These are phyloP conservation scores for Decapterus maruadsi DNA, from an alignment of 2,797 vertebrate species.

Conservation along the genomic window DNA sequence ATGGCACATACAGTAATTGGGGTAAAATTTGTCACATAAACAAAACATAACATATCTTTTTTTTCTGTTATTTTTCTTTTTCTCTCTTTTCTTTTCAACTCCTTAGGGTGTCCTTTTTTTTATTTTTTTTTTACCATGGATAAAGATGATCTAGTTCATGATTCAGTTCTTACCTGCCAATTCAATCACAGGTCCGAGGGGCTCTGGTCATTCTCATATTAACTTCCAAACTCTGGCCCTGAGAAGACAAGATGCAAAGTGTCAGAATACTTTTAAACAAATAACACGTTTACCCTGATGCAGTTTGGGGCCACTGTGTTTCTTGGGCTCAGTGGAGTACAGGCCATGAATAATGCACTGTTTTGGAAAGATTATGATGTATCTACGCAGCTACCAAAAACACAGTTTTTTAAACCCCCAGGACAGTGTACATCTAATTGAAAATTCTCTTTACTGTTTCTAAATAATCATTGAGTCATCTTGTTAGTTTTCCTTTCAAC, in stretches of 20 bases:
- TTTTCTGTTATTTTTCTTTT: background rate
- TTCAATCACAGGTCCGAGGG: conserved; percentile 74
- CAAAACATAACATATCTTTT: background rate
- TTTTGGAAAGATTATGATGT: conserved; percentile 58
- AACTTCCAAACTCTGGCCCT: conserved; percentile 67
- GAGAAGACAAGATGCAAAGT: conserved; percentile 53
- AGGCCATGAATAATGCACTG: conserved; percentile 52
- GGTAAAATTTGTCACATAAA: background rate
- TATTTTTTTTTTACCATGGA: no score
- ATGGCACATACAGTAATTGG: background rate
- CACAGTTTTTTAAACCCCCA: conserved; percentile 42
- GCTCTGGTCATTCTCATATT: conserved; percentile 75
- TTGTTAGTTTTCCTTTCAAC: conserved; percentile 69
- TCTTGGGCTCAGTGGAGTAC: conserved; percentile 23
- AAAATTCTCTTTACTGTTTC: conserved; percentile 72
- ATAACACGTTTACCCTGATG: conserved; percentile 42
- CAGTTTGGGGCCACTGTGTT: conserved; percentile 36
- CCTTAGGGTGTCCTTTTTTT: background rate
- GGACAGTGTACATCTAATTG: conserved; percentile 61
- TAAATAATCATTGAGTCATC: conserved; percentile 77
- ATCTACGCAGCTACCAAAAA: conserved; percentile 57
- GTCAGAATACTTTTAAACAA: conserved; percentile 38
- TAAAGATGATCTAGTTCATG: background rate
- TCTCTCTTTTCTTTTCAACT: background rate
- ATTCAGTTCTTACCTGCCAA: conserved; percentile 79